These are phyloP conservation scores for Nibea coibor DNA, from an alignment of 2,113 vertebrate genomes.

Conservation along the genomic window DNA sequence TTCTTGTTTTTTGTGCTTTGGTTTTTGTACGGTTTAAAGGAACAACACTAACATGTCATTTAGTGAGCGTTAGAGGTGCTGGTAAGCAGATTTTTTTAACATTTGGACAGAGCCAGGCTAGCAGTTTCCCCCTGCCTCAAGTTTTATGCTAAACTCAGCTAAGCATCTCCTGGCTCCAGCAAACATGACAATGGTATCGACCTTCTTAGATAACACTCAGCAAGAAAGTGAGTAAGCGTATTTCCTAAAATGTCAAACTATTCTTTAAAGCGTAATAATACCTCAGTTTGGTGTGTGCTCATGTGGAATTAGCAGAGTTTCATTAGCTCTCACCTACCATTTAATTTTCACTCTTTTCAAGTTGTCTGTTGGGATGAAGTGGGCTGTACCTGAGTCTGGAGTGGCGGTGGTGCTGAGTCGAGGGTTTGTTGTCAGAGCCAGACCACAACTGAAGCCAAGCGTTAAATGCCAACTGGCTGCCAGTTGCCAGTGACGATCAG, in stretches of 20 bases:
- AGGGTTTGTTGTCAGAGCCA: slow-evolving; percentile 66
- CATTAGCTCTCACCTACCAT: slow-evolving; percentile 8
- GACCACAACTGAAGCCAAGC: slow-evolving; percentile 55
- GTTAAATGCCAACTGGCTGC: slow-evolving; percentile 65
- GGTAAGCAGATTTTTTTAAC: neutral
- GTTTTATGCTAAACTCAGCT: slow-evolving; percentile 1
- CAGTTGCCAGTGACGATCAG: slow-evolving; percentile 50
- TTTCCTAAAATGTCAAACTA: neutral
- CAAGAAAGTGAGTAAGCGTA: neutral
- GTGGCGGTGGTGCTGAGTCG: slow-evolving; percentile 20
- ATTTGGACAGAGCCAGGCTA: neutral
- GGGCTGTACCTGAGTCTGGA: slow-evolving; percentile 50
- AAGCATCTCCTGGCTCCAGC: neutral
- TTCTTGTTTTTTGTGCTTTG: neutral
- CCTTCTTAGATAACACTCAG: neutral
- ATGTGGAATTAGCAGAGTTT: slow-evolving; percentile 24
- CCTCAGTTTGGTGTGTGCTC: neutral
- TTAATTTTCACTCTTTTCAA: slow-evolving; percentile 45
- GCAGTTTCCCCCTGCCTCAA: neutral
- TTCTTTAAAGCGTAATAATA: neutral
- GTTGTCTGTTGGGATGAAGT: slow-evolving; percentile 45
- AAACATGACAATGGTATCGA: neutral
- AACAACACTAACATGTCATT: neutral
- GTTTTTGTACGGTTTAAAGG: neutral
- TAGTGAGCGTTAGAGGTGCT: neutral